These are phyloP conservation scores for Oscheius myriophilus DNA, from an alignment of 2,888 invertebrate species.

Conservation along the genomic window DNA sequence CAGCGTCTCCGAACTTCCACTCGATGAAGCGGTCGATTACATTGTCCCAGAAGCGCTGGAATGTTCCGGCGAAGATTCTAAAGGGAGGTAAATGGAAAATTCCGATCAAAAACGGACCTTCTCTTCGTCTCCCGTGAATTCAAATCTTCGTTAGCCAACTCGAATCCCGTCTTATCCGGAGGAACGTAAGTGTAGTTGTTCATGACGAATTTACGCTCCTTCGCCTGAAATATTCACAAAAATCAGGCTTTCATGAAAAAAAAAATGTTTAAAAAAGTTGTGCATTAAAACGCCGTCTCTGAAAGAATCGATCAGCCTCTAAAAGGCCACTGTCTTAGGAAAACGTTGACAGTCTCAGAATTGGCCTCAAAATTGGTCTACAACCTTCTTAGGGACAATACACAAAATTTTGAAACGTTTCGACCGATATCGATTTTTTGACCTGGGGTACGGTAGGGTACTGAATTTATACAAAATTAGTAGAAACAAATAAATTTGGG, in stretches of 20 bases:
- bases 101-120: conserved; percentile 39
- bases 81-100: conserved; percentile 17
- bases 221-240: conserved; percentile 33
- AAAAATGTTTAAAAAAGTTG: too few relatives aligned
- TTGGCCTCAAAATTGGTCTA: too few relatives aligned
- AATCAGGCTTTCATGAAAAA: background rate
- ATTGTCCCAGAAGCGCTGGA: conserved; percentile 59
- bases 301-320: too few relatives aligned
- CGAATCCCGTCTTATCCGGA: conserved; percentile 62
- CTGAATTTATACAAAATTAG: too few relatives aligned
- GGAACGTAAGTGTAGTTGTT: conserved; percentile 66
- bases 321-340: too few relatives aligned
- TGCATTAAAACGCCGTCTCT: too few relatives aligned
- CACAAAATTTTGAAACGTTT: too few relatives aligned
- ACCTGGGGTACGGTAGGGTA: too few relatives aligned
- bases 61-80: conserved; percentile 64
- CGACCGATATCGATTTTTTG: too few relatives aligned
- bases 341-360: too few relatives aligned
- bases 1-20: conserved; percentile 62
- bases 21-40: conserved; percentile 60
- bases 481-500: too few relatives aligned
- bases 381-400: too few relatives aligned
- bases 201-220: conserved; percentile 63
- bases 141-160: conserved; percentile 55
- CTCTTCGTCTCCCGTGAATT: conserved; percentile 45